phyloP scores from a whole-genome alignment of 2,797 vertebrate species.

The Gymnothorax javanicus region DNA sequence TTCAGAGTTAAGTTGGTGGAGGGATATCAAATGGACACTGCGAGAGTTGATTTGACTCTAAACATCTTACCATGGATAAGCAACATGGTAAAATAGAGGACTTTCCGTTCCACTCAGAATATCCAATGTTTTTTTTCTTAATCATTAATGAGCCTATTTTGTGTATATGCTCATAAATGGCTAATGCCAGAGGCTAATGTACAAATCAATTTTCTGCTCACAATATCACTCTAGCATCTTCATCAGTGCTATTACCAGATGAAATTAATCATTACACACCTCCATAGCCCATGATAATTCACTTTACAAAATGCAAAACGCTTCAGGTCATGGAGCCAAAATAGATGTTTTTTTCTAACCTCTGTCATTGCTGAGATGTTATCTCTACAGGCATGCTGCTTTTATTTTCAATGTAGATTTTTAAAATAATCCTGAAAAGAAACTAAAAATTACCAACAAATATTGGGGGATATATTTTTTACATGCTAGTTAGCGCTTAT shows the following conservation, averaged over 20 bases:
- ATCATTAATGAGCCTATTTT: not conserved
- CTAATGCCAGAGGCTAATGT: conserved; percentile 31
- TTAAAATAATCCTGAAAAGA: not conserved
- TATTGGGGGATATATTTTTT: not conserved
- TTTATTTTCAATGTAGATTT: not conserved
- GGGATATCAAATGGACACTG: no score
- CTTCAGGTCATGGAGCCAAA: not conserved
- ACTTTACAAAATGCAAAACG: not conserved
- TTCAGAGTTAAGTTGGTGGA: no score
- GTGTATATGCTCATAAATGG: not conserved
- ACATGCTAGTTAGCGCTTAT: not conserved
- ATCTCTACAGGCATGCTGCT: not conserved
- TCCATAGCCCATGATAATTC: not conserved
- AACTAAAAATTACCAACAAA: not conserved
- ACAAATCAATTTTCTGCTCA: conserved; percentile 30
- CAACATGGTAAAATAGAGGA: not conserved
- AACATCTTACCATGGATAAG: no score
- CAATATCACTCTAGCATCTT: not conserved
- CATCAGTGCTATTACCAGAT: not conserved
- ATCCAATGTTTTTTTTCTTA: not conserved
- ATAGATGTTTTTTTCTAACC: not conserved
- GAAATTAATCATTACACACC: conserved; percentile 11
- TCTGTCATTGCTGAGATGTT: not conserved
- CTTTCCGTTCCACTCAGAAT: not conserved
- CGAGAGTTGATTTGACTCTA: no score